Conservation (phyloP, 1,140 invertebrate species). For the Panulirus ornatus region DNA sequence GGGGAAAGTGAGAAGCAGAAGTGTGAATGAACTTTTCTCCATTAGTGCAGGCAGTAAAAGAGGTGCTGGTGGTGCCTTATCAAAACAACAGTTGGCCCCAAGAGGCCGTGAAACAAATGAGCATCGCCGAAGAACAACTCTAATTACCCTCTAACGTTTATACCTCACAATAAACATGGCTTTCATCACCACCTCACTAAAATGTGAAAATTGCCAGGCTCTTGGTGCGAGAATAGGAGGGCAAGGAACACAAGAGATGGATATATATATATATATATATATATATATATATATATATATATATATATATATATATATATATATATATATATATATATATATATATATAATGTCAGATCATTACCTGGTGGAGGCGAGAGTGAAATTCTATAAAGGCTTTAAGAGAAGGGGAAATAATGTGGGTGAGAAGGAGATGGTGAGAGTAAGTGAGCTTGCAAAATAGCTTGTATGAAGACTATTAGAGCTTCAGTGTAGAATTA, state of each 20-base stretch:
- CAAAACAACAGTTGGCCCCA: slow-evolving; percentile 1
- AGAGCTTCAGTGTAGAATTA: no score
- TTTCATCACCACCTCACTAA: background rate
- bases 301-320: slow-evolving; percentile 6
- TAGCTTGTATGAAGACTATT: no score
- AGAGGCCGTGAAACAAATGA: background rate
- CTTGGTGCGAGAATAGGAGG: background rate
- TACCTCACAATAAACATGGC: background rate
- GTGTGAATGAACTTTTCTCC: background rate
- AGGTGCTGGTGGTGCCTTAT: background rate
- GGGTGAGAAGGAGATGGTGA: no score
- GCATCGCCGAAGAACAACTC: background rate
- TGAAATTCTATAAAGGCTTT: no score
- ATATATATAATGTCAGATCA: no score
- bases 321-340: slow-evolving; percentile 13
- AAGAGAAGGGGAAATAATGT: no score
- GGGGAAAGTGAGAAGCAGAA: background rate
- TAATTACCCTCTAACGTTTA: slow-evolving; percentile 6
- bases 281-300: slow-evolving; percentile 14
- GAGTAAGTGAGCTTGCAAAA: no score
- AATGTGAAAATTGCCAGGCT: background rate
- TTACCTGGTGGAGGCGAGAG: no score
- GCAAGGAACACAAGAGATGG: background rate
- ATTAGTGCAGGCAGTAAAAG: background rate
- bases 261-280: slow-evolving; percentile 11